phyloP scores from a whole-genome alignment of 2,797 vertebrate genomes.

The Chromobotia macracanthus region DNA sequence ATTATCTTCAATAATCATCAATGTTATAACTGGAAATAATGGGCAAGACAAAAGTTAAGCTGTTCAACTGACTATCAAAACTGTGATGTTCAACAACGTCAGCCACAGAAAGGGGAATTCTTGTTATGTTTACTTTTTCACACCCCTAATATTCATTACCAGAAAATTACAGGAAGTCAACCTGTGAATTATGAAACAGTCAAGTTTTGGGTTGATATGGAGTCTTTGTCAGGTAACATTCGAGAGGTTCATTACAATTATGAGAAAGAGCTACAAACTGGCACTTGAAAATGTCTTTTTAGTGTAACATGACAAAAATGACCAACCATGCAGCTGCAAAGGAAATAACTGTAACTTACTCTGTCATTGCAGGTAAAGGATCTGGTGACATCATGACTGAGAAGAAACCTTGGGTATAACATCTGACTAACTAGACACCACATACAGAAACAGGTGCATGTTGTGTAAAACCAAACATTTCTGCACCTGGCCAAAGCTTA shows the following conservation, averaged over 20 bases:
- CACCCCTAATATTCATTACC: constrained; percentile 22
- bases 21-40: no score
- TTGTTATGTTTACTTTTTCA: constrained; percentile 19
- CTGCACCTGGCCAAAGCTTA: neutral
- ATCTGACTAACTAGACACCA: neutral
- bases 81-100: neutral
- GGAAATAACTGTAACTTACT: constrained; percentile 32
- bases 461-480: neutral
- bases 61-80: neutral
- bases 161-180: constrained; percentile 43
- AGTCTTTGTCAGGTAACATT: neutral
- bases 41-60: neutral
- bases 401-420: neutral
- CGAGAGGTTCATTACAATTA: neutral
- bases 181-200: neutral
- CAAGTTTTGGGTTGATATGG: neutral
- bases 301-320: neutral
- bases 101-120: constrained; percentile 32
- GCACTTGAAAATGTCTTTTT: neutral
- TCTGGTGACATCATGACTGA: constrained; percentile 1
- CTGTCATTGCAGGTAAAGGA: constrained; percentile 37
- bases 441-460: neutral
- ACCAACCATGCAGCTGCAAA: neutral
- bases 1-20: no score
- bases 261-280: neutral